Conservation (phyloP, 2,113 vertebrate species). For the Otus sunia region DNA sequence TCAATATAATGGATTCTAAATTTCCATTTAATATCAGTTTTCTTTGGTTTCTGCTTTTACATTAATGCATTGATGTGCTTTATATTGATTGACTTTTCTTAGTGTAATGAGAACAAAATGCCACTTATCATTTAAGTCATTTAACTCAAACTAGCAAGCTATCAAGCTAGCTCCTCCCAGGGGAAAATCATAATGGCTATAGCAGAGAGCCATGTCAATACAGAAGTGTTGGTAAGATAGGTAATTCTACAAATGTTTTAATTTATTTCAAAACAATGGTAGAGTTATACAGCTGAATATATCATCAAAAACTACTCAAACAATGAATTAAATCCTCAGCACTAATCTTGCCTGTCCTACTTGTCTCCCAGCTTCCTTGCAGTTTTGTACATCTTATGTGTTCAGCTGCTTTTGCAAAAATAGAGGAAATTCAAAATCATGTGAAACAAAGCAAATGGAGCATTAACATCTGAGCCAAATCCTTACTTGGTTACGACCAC, state of each 20-base stretch:
- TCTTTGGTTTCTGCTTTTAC: slow-evolving; percentile 58
- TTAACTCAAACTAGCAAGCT: slow-evolving; percentile 57
- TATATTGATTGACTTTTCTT: slow-evolving; percentile 52
- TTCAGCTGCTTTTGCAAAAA: background rate
- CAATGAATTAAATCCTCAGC: background rate
- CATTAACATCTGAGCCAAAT: background rate
- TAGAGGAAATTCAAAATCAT: background rate
- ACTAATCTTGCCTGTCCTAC: background rate
- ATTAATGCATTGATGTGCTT: slow-evolving; percentile 54
- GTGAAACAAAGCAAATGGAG: background rate
- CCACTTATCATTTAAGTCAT: slow-evolving; percentile 44
- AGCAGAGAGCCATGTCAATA: background rate
- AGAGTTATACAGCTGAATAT: background rate
- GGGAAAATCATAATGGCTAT: background rate
- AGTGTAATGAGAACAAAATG: slow-evolving; percentile 31
- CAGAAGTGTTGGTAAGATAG: background rate
- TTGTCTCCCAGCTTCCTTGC: background rate
- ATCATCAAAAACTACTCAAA: background rate
- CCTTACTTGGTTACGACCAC: background rate
- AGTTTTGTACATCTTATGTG: background rate
- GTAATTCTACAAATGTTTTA: slow-evolving; percentile 15
- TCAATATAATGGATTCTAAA: slow-evolving; percentile 56
- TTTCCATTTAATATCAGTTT: slow-evolving; percentile 66
- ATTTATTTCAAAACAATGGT: slow-evolving; percentile 9
- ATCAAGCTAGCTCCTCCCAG: slow-evolving; percentile 13